Conservation (phyloP, 2,888 invertebrate genomes). For the Campoplex capitator region DNA sequence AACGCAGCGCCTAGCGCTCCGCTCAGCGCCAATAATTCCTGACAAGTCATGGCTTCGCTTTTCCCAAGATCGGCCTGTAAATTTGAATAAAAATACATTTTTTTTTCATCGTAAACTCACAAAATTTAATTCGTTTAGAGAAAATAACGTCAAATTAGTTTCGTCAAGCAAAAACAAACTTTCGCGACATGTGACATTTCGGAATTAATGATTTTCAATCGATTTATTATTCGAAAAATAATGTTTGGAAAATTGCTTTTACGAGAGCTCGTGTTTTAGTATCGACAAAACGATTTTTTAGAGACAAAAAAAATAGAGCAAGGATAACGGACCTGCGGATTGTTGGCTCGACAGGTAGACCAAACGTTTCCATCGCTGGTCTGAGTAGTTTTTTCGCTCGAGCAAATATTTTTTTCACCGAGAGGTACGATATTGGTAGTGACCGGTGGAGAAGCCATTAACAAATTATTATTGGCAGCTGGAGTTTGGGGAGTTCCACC, state of each 20-base stretch:
- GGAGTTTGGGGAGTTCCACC: conserved; percentile 5
- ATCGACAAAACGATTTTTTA: background rate
- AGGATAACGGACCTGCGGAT: conserved; percentile 76
- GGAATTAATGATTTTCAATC: too few species aligned
- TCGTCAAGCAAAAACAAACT: too few species aligned
- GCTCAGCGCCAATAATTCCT: conserved; percentile 95
- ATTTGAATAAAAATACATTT: too few species aligned
- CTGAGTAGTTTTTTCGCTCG: conserved; percentile 96
- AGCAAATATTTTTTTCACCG: conserved; percentile 89
- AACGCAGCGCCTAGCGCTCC: conserved; percentile 96
- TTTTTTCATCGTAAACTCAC: too few species aligned
- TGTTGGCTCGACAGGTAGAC: conserved; percentile 82
- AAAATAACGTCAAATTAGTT: too few species aligned
- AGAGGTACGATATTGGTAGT: conserved; percentile 71
- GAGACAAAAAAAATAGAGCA: background rate
- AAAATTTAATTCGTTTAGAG: too few species aligned
- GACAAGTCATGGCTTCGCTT: conserved; percentile 92
- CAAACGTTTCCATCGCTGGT: conserved; percentile 91
- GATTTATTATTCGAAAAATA: too few species aligned
- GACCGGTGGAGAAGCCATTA: conserved; percentile 18
- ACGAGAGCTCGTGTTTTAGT: too few species aligned
- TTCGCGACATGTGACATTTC: too few species aligned
- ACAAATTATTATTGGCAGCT: conserved; percentile 38
- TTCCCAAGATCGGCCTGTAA: conserved; percentile 86
- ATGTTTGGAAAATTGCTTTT: too few species aligned